Base-by-base conservation (phyloP, 2,797 vertebrate species). In the Oryzias sinensis region DNA sequence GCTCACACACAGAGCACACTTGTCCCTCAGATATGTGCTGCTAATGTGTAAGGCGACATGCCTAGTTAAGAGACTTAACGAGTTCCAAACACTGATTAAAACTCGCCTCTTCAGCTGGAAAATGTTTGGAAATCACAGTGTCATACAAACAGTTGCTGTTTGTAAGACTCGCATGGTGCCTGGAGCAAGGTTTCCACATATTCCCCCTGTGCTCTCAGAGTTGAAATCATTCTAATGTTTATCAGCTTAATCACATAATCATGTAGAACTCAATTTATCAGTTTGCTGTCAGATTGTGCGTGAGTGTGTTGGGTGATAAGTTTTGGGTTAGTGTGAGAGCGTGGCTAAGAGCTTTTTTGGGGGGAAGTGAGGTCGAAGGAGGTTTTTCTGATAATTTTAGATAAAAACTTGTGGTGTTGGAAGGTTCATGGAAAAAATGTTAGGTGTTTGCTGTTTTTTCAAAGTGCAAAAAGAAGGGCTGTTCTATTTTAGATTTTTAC, bases 31-130 rank as follows among this genome's bases (percentile, higher is more conserved):
- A 81, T 80, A 75, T 72, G 65, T 77, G 72, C 70, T 79, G 74
- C 82, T 85, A 82, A 85, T 87, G 77, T 68, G 75, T 72, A 73
- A 59, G 67, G 76, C 66, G 75, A 81, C 81, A 84, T 75, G 84
- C 83, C 81, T 65, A 53, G 82, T 84, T 86, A 83, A 71, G 66
- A 70, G 53, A 81, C 72, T 63, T 77, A 68, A 77, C 56, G 47
- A 80, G 70, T 84, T 83, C 77, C 77, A 86, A 86, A 83, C 77
- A 67, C 69, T 80, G 78, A 86, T 85, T 83, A 57, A 58, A 70
- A 40, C 61, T 64, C 80, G 65, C 62, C 73, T 67, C 18, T 41
- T 65, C 37, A 50, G 71, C 58, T 58, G 44, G 51, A 69, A 58
- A 56, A 83, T 70, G 68, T 82, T 82, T 76, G 60, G 62, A 59